Base-by-base conservation (phyloP, 2,797 vertebrate species). In the Acropternis orthonyx region DNA sequence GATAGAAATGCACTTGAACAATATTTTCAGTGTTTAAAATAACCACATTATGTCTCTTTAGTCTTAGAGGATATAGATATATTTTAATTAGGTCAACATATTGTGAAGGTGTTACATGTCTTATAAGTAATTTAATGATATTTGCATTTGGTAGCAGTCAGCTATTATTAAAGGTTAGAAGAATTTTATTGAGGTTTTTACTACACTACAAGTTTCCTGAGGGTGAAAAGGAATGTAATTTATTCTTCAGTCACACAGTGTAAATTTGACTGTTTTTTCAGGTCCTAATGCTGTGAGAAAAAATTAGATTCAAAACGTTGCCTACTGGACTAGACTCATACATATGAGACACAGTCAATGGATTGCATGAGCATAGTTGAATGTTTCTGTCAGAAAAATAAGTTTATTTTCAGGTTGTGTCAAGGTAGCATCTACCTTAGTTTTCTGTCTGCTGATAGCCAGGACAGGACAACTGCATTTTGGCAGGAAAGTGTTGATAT, bases 271-370 rank as follows among this genome's bases (percentile, higher is more conserved):
- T 41, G 61, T 63, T 84, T 9, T 65, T 90, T 46, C 66, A 63
- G 14, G 17, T 6, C 41, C 7, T 51, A 76, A 34, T 30, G 44
- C 1, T 39, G 20, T 52, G 23, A 89, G 26, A 71, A 69, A 78
- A 95, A 63, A n/a, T 4, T 15, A 74, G 12, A 27, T 56, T 55
- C 19, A 67, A 72, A 58, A 62, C 1, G 26, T 55, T 79, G 36
- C 16, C 6, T 58, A 9, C 2, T 16, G 17, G 18, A 58, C 5
- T 69, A 19, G 22, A 58, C 5, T 66, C 11, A 39, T 24, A 32
- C 2, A 17, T 26, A 48, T 3, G 7, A 0, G 4, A 68, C 6
- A n/a, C 2, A 59, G 18, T 10, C 22, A 61, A 52, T 7, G 19
- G 37, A 77, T 49, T 59, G 13, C 14, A 46, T 32, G 18, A 71